Base-by-base conservation (phyloP, 1,140 invertebrate species). In the Lysiphlebus fabarum region DNA sequence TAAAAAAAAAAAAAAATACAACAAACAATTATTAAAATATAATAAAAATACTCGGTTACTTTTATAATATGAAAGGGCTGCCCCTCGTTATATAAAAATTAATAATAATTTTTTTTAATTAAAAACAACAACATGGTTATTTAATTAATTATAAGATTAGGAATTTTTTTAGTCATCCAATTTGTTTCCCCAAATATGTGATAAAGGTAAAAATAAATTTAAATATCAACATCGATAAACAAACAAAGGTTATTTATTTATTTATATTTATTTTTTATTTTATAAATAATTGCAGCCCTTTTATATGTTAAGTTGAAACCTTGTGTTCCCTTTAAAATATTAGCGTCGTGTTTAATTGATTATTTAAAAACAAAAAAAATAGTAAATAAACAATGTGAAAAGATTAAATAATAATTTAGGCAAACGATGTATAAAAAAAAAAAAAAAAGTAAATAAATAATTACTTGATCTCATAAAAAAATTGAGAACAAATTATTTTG, bases 1-100 rank as follows among this genome's bases (percentile, higher is more conserved):
- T 40, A 40, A 40, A 40, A 40, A 11, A 40, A 40, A 40, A 8
- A 40, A 8, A 51, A 51, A 40, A 45, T 14, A 12, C 36, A 37
- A 78, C 63, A 70, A 77, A 26, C 17, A 26, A 54, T 51, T 51
- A 36, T 33, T 10, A 12, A 51, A n/a, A n/a, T n/a, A n/a, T n/a
- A n/a, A n/a, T n/a, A n/a, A 38, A 74, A 75, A 75, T 75, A 77
- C 74, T 75, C 67, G 72, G 73, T 78, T 76, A 77, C 73, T 77
- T 71, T 68, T 69, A 71, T 72, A 70, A 77, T 77, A 76, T 77
- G 75, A 79, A 78, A 78, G 76, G 76, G 77, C 76, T 77, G 73
- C 70, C 67, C 47, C 61, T 59, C 63, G 68, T 70, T 59, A 69
- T 68, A 67, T 61, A 56, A 61, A 64, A 55, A 47, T 48, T 37